Base-by-base conservation (phyloP, 2,113 vertebrate species). In the Tachycineta bicolor region DNA sequence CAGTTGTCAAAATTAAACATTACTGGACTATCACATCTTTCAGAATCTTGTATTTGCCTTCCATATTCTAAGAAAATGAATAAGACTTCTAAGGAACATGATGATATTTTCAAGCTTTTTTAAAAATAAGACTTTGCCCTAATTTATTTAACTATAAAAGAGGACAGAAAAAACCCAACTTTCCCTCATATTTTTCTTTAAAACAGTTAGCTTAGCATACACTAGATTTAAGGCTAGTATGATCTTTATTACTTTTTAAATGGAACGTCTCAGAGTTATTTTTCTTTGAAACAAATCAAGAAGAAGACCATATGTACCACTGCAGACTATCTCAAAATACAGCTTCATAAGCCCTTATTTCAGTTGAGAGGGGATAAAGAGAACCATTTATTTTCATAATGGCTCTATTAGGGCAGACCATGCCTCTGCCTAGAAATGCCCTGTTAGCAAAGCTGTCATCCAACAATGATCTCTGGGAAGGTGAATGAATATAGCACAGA, bases 381-480 rank as follows among this genome's bases (percentile, higher is more conserved):
- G 96, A 97, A 96, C 94, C 62, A 97, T 97, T 97, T 98, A 86
- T 98, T 98, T 98, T 97, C 90, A 89, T 97, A 97, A 98, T 96
- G 95, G 94, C 93, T 96, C 94, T 93, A 84, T 97, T 98, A 97
- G 90, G 93, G 91, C 91, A 97, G 90, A 93, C 92, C 87, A 83
- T 94, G 90, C 82, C 83, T 96, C 91, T 96, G 85, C 89, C 82
- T 94, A 96, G 97, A 97, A 97, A 96, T 97, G 97, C 97, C 91
- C 96, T 96, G 96, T 98, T 98, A 98, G 96, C 97, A 98, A 95
- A 97, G 81, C 96, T 98, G 97, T 97, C 98, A 97, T 94, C 94
- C 89, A 59, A 65, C 73, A 84, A 56, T 89, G 94, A 97, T 97
- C 93, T 96, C 95, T 84, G 60, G 78, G 87, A 94, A 93, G 71